Evolutionary conservation across 2,797 vertebrate genomes (phyloP).

Genomic region (Knipowitschia caucasica): DNA sequence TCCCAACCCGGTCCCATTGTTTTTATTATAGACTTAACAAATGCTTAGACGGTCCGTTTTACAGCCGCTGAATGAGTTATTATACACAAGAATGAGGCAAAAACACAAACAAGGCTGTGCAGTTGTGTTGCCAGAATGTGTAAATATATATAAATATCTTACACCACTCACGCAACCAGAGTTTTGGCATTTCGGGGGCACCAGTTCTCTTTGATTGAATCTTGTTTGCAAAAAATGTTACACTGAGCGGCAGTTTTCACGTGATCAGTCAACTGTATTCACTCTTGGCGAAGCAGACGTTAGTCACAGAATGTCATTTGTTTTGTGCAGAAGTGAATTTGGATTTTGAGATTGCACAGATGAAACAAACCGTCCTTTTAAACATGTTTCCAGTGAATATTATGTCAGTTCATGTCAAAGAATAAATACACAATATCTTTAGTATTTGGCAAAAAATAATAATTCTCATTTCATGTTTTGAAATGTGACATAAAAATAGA

Average conservation of each 20-base stretch:
- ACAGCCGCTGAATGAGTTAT: constrained; percentile 5
- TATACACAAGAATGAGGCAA: neutral
- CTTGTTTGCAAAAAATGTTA: constrained; percentile 25
- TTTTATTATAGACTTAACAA: neutral
- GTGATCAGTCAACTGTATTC: constrained; percentile 24
- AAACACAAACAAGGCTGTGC: neutral
- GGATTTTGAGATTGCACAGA: neutral
- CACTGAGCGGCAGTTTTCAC: constrained; percentile 14
- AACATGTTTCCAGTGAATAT: neutral
- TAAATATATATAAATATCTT: too few relatives aligned
- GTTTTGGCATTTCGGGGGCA: constrained; percentile 20
- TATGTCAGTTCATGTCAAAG: too few relatives aligned
- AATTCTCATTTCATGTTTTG: too few relatives aligned
- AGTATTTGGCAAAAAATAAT: too few relatives aligned
- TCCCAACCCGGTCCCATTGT: neutral
- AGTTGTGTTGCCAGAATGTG: neutral
- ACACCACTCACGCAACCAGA: too few relatives aligned
- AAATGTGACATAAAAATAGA: too few relatives aligned
- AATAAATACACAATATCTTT: too few relatives aligned
- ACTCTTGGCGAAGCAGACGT: neutral
- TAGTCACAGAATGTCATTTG: neutral
- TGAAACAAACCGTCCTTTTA: neutral
- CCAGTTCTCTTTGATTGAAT: constrained; percentile 42
- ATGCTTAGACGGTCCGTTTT: constrained; percentile 7
- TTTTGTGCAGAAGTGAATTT: constrained; percentile 4